phyloP scores from a whole-genome alignment of 2,113 vertebrate genomes.

The Condylura cristata region DNA sequence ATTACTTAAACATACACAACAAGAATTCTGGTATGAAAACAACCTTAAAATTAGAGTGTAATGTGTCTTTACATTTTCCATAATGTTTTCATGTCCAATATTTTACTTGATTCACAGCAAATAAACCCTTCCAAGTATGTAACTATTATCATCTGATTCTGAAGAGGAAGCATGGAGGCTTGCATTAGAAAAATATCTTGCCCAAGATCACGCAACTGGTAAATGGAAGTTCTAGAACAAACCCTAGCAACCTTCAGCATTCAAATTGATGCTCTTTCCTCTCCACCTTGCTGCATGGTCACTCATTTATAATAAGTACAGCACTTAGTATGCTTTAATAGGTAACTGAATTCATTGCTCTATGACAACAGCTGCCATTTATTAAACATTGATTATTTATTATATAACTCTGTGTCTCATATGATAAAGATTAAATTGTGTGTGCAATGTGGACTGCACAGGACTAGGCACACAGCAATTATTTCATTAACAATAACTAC shows the following conservation, averaged over 20 bases:
- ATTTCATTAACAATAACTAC: constrained; percentile 10
- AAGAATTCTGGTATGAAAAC: constrained; percentile 13
- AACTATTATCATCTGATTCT: background rate
- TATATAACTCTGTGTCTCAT: background rate
- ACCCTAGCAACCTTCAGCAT: background rate
- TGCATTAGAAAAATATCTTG: background rate
- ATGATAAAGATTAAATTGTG: background rate
- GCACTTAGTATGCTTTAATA: background rate
- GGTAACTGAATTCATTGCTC: background rate
- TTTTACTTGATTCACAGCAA: constrained; percentile 15
- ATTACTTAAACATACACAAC: background rate
- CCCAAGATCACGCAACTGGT: background rate
- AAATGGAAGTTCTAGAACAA: background rate
- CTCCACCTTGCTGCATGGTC: background rate
- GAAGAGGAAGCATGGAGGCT: background rate
- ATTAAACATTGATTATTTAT: background rate
- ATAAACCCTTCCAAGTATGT: background rate
- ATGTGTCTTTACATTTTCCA: background rate
- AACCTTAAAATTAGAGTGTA: constrained; percentile 28
- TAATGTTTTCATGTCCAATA: background rate
- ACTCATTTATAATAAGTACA: background rate
- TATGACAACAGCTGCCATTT: background rate
- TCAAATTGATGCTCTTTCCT: background rate
- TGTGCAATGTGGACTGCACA: background rate
- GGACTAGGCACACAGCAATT: background rate